Percentiles rank a stretch among this genome's conserved stretches.
Conservation (phyloP, 2,888 invertebrate species). For the Aphelenchoides bicaudatus region DNA sequence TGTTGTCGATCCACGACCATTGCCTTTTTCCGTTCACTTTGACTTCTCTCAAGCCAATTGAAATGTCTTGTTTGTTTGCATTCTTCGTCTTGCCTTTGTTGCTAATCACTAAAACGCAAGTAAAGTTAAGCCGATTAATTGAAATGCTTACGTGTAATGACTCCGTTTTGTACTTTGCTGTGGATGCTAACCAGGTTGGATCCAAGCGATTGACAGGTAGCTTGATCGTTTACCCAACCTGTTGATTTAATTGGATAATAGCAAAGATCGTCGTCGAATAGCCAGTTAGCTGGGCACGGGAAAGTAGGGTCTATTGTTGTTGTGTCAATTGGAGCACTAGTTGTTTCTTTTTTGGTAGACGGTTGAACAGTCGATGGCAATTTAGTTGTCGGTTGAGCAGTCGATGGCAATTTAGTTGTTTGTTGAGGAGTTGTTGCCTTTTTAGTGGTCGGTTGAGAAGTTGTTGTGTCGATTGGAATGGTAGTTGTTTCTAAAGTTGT, state of each 20-base stretch:
- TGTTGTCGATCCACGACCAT: neutral
- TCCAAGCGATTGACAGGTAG: neutral
- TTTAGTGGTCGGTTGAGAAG: conserved; percentile 2
- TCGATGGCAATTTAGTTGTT: conserved; percentile 1
- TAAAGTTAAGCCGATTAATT: neutral
- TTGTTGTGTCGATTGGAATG: too few species aligned
- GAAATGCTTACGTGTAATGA: neutral
- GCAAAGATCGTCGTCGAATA: too few species aligned
- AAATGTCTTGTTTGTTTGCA: neutral
- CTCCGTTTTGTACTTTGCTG: neutral
- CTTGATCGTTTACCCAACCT: neutral
- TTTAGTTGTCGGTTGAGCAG: conserved; percentile 7
- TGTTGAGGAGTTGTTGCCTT: neutral
- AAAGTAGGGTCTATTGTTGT: neutral
- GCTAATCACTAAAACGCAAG: neutral
- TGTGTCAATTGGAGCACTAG: neutral
- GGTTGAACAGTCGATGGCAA: neutral
- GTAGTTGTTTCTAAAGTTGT: too few species aligned
- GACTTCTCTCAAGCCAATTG: neutral
- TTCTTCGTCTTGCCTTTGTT: neutral
- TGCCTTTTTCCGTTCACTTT: neutral
- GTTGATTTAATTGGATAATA: neutral
- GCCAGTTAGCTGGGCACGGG: too few species aligned
- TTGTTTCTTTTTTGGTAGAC: neutral
- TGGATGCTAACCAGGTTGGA: neutral